Conservation (phyloP, 1,140 invertebrate species). For the Sarcophaga bullata region DNA sequence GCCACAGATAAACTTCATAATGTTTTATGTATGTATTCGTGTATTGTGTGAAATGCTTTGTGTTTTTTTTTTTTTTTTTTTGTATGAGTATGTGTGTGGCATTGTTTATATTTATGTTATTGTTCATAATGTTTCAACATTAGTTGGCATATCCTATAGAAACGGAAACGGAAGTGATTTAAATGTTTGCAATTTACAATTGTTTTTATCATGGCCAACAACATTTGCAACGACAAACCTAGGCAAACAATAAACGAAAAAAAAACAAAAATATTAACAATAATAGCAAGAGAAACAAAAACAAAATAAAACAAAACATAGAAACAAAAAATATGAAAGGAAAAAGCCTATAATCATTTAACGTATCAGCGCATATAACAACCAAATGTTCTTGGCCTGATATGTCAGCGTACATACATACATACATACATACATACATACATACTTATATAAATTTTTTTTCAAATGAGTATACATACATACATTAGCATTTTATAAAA, state of each 20-base stretch:
- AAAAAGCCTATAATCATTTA: neutral
- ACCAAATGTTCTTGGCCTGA: neutral
- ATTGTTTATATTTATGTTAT: constrained; percentile 35
- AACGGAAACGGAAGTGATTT: constrained; percentile 40
- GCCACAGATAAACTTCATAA: neutral
- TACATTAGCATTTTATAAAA: constrained; percentile 32
- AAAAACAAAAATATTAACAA: neutral
- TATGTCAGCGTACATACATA: constrained; percentile 18
- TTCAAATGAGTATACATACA: constrained; percentile 36
- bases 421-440: constrained; percentile 20
- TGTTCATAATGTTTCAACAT: constrained; percentile 40
- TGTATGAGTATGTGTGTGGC: neutral
- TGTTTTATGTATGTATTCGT: neutral
- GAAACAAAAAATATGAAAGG: neutral
- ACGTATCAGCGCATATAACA: neutral
- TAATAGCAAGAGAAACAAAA: too few species aligned
- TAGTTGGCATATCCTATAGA: constrained; percentile 28
- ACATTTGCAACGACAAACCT: neutral
- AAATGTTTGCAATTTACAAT: constrained; percentile 38
- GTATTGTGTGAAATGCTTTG: neutral
- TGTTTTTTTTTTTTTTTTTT: neutral
- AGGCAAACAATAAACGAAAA: too few species aligned
- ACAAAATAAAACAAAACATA: constrained; percentile 20
- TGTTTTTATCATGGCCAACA: constrained; percentile 23
- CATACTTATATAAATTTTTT: too few species aligned